A percentile compares a stretch with the other conserved stretches of the same genome.
These are phyloP conservation scores for Solenopsis invicta DNA, from an alignment of 1,140 invertebrate species.

Conservation along the genomic window DNA sequence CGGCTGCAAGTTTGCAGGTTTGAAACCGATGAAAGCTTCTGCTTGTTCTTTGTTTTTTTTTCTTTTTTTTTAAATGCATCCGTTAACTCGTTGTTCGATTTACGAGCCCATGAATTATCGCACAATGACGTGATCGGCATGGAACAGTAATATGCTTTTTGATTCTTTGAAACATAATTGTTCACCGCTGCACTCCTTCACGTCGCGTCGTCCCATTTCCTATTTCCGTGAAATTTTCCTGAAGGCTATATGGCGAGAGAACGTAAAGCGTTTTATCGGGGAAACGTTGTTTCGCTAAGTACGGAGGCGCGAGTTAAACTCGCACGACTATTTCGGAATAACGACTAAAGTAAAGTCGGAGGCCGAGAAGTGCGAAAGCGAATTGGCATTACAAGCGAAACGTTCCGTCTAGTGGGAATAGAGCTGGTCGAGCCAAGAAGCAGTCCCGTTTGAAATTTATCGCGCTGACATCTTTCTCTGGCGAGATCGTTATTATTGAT, in stretches of 20 bases:
- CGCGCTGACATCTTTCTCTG: background rate
- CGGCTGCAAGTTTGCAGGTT: constrained; percentile 41
- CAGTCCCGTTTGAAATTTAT: background rate
- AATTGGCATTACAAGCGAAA: constrained; percentile 14
- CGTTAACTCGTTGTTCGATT: constrained; percentile 61
- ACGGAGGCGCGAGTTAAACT: constrained; percentile 34
- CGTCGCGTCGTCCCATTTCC: background rate
- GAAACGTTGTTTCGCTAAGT: constrained; percentile 43
- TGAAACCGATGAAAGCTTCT: constrained; percentile 53
- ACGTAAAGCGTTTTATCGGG: constrained; percentile 32
- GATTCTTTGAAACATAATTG: constrained; percentile 20
- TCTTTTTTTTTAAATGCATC: constrained; percentile 10
- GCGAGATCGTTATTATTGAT: constrained; percentile 13
- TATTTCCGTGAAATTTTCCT: background rate
- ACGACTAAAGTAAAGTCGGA: constrained; percentile 33
- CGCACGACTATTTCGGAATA: constrained; percentile 36
- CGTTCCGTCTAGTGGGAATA: background rate
- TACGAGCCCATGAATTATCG: constrained; percentile 16
- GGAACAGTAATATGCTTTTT: constrained; percentile 5
- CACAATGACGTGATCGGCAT: constrained; percentile 56
- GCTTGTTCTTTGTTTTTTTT: background rate
- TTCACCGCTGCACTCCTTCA: background rate
- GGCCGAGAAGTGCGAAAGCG: background rate
- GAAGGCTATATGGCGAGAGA: background rate
- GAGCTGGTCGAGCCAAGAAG: constrained; percentile 9